These are phyloP conservation scores for Ctenomys sociabilis DNA, from an alignment of 2,113 vertebrate species.

Conservation along the genomic window DNA sequence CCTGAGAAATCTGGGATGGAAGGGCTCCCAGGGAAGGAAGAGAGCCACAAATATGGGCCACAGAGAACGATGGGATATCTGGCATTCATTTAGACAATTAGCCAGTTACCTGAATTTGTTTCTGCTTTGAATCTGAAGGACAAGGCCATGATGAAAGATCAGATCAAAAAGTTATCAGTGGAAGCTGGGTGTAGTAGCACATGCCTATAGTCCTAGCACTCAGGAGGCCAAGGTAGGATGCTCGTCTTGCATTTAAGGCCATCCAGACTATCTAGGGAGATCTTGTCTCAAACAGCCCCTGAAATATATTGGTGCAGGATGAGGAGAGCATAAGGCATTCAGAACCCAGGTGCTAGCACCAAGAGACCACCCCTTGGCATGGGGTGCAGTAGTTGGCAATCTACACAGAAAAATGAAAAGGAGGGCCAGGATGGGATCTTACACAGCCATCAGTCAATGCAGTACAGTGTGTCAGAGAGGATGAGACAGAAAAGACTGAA, in stretches of 20 bases:
- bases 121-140: background rate
- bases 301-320: background rate
- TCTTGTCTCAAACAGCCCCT: background rate
- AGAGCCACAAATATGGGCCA: background rate
- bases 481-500: background rate
- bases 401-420: background rate
- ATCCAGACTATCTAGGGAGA: background rate
- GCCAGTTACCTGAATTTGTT: background rate
- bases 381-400: background rate
- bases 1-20: background rate
- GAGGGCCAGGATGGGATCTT: background rate
- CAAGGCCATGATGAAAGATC: background rate
- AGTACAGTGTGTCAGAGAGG: background rate
- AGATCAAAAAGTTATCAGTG: background rate
- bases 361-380: background rate
- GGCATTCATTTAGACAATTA: background rate
- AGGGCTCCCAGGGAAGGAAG: background rate
- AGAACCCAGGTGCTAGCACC: background rate
- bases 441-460: background rate
- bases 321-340: background rate
- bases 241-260: background rate
- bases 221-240: background rate
- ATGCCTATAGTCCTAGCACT: background rate
- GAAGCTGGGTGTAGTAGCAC: background rate
- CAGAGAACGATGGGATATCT: too few relatives aligned